These are phyloP conservation scores for Lampris incognitus DNA, from an alignment of 2,113 vertebrate genomes.

Conservation along the genomic window DNA sequence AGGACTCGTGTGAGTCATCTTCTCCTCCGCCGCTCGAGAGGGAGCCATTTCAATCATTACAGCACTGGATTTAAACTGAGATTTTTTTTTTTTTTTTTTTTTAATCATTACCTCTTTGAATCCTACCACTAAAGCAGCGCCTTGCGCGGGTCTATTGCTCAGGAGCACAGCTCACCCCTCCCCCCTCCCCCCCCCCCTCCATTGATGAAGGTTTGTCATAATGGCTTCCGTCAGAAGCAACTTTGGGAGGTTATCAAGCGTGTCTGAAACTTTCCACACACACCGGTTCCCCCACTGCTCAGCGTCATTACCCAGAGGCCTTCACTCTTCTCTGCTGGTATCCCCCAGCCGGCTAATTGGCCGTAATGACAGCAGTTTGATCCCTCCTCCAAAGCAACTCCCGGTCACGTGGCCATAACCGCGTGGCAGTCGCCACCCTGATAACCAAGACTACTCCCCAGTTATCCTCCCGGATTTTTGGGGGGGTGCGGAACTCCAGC, in stretches of 20 bases:
- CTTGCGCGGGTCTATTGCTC: constrained; percentile 24
- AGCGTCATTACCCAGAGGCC: background rate
- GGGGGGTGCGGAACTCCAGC: no score
- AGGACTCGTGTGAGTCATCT: constrained; percentile 39
- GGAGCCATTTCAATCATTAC: constrained; percentile 50
- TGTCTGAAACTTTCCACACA: constrained; percentile 13
- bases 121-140: constrained; percentile 31
- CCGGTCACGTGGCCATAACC: no score
- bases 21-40: constrained; percentile 37
- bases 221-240: constrained; percentile 30
- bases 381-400: no score
- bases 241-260: constrained; percentile 29
- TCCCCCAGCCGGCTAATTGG: no score
- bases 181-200: no score
- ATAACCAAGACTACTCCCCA: no score
- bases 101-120: constrained; percentile 50
- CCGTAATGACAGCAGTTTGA: no score
- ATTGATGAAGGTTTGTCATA: constrained; percentile 24
- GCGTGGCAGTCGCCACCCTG: no score
- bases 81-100: constrained; percentile 24
- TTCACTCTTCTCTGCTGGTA: background rate
- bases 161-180: constrained; percentile 22
- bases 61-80: constrained; percentile 46
- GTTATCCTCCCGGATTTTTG: no score
- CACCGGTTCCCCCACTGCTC: background rate